A percentile compares a stretch with the other conserved stretches of the same genome.
These are phyloP conservation scores for Bovichtus diacanthus DNA, from an alignment of 2,797 vertebrate species.

Conservation along the genomic window DNA sequence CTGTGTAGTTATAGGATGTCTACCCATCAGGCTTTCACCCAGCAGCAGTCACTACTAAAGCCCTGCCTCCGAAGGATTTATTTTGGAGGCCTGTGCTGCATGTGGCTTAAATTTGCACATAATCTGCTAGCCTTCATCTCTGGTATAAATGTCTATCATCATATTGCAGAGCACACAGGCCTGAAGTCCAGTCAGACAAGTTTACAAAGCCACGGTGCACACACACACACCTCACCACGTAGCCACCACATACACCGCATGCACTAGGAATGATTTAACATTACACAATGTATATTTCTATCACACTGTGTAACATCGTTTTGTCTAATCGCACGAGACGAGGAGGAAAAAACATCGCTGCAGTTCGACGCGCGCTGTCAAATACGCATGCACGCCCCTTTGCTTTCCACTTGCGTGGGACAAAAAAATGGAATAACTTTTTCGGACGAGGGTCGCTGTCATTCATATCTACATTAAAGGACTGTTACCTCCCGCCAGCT, in stretches of 20 bases:
- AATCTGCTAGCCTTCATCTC: conserved; percentile 66
- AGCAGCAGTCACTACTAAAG: conserved; percentile 16
- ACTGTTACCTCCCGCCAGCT: background rate
- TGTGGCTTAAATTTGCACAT: conserved; percentile 60
- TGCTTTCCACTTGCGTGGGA: conserved; percentile 62
- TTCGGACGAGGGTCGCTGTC: conserved; percentile 25
- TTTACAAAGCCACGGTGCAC: conserved; percentile 35
- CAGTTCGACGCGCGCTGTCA: conserved; percentile 66
- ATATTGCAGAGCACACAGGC: conserved; percentile 28
- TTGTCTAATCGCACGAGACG: conserved; percentile 9
- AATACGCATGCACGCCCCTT: conserved; percentile 69
- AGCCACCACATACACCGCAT: background rate
- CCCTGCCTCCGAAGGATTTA: conserved; percentile 59
- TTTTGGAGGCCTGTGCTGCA: conserved; percentile 52
- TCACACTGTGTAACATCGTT: background rate
- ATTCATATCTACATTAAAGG: background rate
- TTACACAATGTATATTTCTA: background rate
- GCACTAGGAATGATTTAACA: accelerated
- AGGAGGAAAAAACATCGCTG: conserved; percentile 22
- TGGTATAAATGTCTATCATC: conserved; percentile 40
- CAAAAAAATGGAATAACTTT: conserved; percentile 65
- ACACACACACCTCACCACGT: conserved; percentile 10
- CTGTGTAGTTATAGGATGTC: background rate
- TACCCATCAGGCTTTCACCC: conserved; percentile 16
- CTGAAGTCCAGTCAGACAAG: conserved; percentile 64